These are phyloP conservation scores for Palaemon carinicauda DNA, from an alignment of 1,140 invertebrate species.

Conservation along the genomic window DNA sequence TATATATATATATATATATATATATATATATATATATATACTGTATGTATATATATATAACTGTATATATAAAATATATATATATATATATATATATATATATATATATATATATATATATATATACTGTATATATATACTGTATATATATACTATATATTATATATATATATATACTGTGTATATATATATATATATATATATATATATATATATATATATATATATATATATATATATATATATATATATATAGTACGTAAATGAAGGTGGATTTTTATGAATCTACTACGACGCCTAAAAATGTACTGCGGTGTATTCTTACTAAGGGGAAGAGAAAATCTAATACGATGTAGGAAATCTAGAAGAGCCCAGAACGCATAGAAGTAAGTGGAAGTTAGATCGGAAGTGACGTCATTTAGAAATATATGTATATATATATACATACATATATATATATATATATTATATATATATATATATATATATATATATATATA, in stretches of 20 bases:
- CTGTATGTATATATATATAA: not conserved
- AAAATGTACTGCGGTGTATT: no score
- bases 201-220: not conserved
- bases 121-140: not conserved
- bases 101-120: slow-evolving; percentile 4
- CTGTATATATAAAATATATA: not conserved
- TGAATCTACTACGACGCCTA: no score
- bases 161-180: not conserved
- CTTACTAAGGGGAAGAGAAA: no score
- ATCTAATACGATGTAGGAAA: no score
- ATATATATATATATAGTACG: not conserved
- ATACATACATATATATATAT: not conserved
- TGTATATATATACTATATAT: slow-evolving; percentile 9
- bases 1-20: no score
- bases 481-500: not conserved
- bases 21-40: no score
- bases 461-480: not conserved
- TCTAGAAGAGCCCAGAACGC: no score
- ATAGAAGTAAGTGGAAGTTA: no score
- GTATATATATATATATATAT: not conserved
- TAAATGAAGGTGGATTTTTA: no score
- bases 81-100: not conserved
- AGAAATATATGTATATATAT: no score
- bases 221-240: not conserved
- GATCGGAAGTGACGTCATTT: no score